Percentiles rank a stretch among this genome's conserved stretches.
Evolutionary conservation across 2,888 invertebrate genomes (phyloP).

Genomic region (Eugnorisma glareosa): DNA sequence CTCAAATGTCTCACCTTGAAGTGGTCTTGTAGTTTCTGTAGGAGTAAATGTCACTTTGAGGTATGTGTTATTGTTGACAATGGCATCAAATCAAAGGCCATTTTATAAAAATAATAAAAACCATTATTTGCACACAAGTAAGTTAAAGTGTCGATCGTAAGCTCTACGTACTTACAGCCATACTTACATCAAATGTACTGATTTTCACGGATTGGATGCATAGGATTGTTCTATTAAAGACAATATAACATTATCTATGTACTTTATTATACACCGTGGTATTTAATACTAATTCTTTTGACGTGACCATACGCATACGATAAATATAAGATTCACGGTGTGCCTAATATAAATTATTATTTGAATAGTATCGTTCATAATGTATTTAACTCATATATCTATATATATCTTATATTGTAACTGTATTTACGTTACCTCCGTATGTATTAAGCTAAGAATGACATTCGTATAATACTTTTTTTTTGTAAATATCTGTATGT

Average conservation of each 20-base stretch:
- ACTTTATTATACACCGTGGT: conserved; percentile 46
- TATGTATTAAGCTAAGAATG: conserved; percentile 69
- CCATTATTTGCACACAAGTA: conserved; percentile 45
- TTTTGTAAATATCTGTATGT: conserved; percentile 84
- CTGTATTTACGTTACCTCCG: conserved; percentile 69
- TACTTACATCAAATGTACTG: conserved; percentile 55
- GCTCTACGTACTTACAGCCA: conserved; percentile 61
- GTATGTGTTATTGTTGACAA: conserved; percentile 48
- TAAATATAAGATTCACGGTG: conserved; percentile 66
- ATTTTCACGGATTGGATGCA: no score
- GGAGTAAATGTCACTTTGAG: conserved; percentile 33
- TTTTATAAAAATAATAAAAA: conserved; percentile 23
- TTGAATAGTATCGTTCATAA: conserved; percentile 55
- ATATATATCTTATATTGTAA: no score
- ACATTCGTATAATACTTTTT: conserved; percentile 50
- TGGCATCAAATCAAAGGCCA: conserved; percentile 38
- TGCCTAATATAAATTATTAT: conserved; percentile 67
- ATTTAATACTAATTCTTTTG: conserved; percentile 55
- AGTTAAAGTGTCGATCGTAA: conserved; percentile 54
- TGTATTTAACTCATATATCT: conserved; percentile 51
- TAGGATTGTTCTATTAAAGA: conserved; percentile 43
- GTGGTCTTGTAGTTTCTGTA: conserved; percentile 45
- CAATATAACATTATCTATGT: conserved; percentile 30
- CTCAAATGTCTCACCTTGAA: conserved; percentile 14
- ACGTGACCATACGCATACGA: conserved; percentile 63